These are phyloP conservation scores for Muscina levida DNA, from an alignment of 2,888 invertebrate genomes.

Conservation along the genomic window DNA sequence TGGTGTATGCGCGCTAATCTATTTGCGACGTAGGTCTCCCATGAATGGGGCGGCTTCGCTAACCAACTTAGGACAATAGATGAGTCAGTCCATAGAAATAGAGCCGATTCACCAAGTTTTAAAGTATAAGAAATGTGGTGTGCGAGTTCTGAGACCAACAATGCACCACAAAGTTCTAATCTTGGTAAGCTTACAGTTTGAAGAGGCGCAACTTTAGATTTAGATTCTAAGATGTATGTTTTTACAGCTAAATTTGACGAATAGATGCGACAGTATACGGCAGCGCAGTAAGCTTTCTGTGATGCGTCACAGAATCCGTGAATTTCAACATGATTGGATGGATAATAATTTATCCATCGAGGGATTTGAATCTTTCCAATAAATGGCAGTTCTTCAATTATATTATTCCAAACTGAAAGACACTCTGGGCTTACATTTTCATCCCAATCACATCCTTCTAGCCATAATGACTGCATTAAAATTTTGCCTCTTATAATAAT, in stretches of 20 bases:
- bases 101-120: neutral
- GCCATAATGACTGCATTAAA: slow-evolving; percentile 9
- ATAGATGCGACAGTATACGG: too few relatives aligned
- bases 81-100: slow-evolving; percentile 5
- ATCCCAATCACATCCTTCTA: slow-evolving; percentile 7
- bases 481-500: slow-evolving; percentile 12
- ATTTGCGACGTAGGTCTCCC: neutral
- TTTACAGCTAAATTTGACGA: too few relatives aligned
- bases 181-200: neutral
- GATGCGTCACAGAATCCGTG: slow-evolving; percentile 39
- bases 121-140: neutral
- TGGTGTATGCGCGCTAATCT: neutral
- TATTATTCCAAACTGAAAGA: neutral
- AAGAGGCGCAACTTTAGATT: slow-evolving; percentile 32
- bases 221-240: neutral
- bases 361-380: neutral
- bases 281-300: slow-evolving; percentile 6
- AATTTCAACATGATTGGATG: neutral
- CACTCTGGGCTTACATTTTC: neutral
- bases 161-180: slow-evolving; percentile 16
- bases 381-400: too few relatives aligned
- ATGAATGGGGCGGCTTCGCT: neutral
- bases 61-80: neutral
- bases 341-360: slow-evolving; percentile 6
- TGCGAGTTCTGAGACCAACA: neutral